A percentile compares a stretch with the other conserved stretches of the same genome.
These are phyloP conservation scores for Argynnis bischoffii DNA, from an alignment of 2,888 invertebrate species.

Conservation along the genomic window DNA sequence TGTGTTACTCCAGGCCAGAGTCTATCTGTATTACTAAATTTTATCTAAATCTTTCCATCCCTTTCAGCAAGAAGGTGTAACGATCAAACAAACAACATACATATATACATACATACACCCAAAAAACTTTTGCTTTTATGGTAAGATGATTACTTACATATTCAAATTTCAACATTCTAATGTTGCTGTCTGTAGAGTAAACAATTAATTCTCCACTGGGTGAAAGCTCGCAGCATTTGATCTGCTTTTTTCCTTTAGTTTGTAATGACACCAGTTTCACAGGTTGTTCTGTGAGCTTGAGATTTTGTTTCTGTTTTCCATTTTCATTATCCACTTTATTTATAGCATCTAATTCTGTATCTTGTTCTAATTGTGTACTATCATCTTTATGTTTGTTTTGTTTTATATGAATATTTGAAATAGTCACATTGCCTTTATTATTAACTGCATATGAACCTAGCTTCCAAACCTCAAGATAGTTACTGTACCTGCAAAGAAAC, in stretches of 20 bases:
- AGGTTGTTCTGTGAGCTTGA: slow-evolving; percentile 79
- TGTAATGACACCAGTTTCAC: slow-evolving; percentile 87
- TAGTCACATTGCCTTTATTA: slow-evolving; percentile 81
- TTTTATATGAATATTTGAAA: slow-evolving; percentile 46
- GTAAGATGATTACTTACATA: slow-evolving; percentile 59
- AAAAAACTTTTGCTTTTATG: too few relatives aligned
- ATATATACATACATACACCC: too few relatives aligned
- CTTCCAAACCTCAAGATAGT: slow-evolving; percentile 81
- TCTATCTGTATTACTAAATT: too few relatives aligned
- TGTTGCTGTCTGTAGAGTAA: slow-evolving; percentile 86
- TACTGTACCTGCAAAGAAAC: slow-evolving; percentile 70
- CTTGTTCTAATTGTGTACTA: slow-evolving; percentile 54
- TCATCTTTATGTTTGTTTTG: slow-evolving; percentile 43
- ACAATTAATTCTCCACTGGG: slow-evolving; percentile 87
- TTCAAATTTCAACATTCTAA: slow-evolving; percentile 86
- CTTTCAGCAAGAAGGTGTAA: neutral
- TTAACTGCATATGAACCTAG: slow-evolving; percentile 76
- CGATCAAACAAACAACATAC: too few relatives aligned
- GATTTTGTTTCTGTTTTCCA: slow-evolving; percentile 48
- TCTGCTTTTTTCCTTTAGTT: slow-evolving; percentile 84
- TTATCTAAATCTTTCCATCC: too few relatives aligned
- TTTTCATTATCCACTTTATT: slow-evolving; percentile 13
- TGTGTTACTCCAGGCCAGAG: too few relatives aligned
- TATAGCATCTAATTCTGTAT: slow-evolving; percentile 52
- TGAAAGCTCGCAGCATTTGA: slow-evolving; percentile 87